Evolutionary conservation across 2,888 invertebrate species (phyloP), one percentile per base, ranked within the genome.

Genomic region (Acanthacorydalis orientalis): DNA sequence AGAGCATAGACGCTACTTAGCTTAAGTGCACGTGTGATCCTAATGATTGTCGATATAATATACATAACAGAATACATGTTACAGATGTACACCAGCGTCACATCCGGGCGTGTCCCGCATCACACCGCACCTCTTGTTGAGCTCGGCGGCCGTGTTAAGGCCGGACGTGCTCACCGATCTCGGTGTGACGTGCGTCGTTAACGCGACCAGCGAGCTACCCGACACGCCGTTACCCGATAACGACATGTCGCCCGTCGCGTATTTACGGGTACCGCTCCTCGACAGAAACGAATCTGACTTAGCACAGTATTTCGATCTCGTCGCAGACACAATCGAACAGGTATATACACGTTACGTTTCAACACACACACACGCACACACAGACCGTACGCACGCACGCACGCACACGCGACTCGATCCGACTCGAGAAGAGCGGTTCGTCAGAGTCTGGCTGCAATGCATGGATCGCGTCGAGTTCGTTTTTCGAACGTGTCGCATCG

Each of bases 181-280:
- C 33, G 76, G 77, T 42, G 79, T 91, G 45, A 80, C 82, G 1
- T 79, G 83, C 56, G 78, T 91, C 37, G 77, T 91, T 47, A 89
- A 86, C 60, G 83, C 80, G 15, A 88, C 90, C 0, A 78, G 84
- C 0, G 91, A 91, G 60, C 71, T 90, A 42, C 88, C 89, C 0
- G 77, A 80, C 47, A 70, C 73, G 4, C 77, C 75, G 1, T 58
- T 75, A 1, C 75, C 78, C 6, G 73, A 74, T 55, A 55, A 58
- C 33, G 57, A 60, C 3, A 12, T 31, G 7, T 69, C 70, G 44
- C 79, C 74, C 51, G 73, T 73, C 0, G 68, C 70, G 42, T 79
- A 80, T 57, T 69, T 82, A 51, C 77, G 81, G 52, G 77, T 91
- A 10, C 76, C 80, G 16, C 72, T 86, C 3, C 71, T 79, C 50